Evolutionary conservation across 2,113 vertebrate species (phyloP).

Genomic region (Arvicanthis niloticus): DNA sequence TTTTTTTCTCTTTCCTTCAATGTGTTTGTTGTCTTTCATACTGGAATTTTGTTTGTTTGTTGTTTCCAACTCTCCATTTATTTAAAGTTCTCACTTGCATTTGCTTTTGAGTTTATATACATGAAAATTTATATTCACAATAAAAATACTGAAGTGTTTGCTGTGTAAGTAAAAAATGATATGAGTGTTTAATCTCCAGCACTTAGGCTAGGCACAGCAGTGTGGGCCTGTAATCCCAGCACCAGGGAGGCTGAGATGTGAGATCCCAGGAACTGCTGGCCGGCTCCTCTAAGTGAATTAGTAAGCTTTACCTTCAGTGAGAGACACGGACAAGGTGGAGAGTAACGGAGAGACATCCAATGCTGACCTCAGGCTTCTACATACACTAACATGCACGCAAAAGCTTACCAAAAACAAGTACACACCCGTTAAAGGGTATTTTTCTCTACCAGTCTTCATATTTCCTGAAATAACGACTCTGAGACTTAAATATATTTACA

Average conservation of each 20-base stretch:
- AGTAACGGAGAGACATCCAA: neutral
- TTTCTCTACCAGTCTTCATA: too few relatives aligned
- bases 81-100: neutral
- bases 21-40: constrained; percentile 25
- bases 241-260: neutral
- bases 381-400: neutral
- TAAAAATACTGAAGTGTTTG: neutral
- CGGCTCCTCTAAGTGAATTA: neutral
- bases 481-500: too few relatives aligned
- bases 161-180: too few relatives aligned
- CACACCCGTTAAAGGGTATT: neutral
- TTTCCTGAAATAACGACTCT: too few relatives aligned
- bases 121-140: neutral
- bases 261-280: neutral
- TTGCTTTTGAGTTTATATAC: neutral
- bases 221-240: neutral
- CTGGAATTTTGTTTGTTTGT: neutral
- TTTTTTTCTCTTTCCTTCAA: neutral
- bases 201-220: neutral
- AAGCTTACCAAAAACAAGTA: too few relatives aligned
- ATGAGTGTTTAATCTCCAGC: neutral
- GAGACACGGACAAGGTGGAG: neutral
- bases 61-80: neutral
- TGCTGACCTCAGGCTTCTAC: neutral
- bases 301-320: neutral